These are phyloP conservation scores for Hartigia nigra DNA, from an alignment of 2,888 invertebrate genomes.

Conservation along the genomic window DNA sequence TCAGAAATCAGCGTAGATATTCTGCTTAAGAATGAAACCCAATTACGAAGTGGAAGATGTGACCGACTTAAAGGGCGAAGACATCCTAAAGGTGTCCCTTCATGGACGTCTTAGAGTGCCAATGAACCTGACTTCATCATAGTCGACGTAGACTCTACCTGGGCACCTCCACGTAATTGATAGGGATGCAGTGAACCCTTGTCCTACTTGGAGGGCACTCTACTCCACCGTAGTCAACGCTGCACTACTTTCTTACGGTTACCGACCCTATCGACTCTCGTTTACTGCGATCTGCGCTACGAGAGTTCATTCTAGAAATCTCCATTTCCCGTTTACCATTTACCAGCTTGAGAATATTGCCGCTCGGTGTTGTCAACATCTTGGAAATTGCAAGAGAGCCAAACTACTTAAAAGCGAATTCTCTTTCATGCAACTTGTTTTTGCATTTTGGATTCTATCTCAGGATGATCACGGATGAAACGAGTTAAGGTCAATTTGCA, in stretches of 20 bases:
- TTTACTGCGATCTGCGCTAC: neutral
- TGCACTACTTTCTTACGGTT: constrained; percentile 4
- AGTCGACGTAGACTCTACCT: neutral
- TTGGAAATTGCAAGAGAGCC: neutral
- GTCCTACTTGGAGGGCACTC: constrained; percentile 9
- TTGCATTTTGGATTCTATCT: neutral
- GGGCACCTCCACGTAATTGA: neutral
- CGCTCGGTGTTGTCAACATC: neutral
- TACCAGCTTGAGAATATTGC: neutral
- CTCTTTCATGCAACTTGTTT: neutral
- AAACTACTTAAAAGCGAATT: neutral
- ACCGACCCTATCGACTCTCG: neutral
- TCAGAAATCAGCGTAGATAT: neutral
- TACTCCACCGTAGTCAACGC: neutral
- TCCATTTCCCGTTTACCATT: neutral
- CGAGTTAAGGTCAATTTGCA: neutral
- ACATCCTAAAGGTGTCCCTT: neutral
- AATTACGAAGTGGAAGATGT: neutral
- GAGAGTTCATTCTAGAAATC: neutral
- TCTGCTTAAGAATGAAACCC: no score
- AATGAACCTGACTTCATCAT: neutral
- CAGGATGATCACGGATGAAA: neutral
- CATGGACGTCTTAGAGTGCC: neutral
- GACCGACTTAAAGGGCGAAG: constrained; percentile 9
- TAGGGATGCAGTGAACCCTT: constrained; percentile 8